A percentile compares a stretch with the other conserved stretches of the same genome.
Evolutionary conservation across 2,113 vertebrate species (phyloP).

Genomic region (Beaufortia kweichowensis): DNA sequence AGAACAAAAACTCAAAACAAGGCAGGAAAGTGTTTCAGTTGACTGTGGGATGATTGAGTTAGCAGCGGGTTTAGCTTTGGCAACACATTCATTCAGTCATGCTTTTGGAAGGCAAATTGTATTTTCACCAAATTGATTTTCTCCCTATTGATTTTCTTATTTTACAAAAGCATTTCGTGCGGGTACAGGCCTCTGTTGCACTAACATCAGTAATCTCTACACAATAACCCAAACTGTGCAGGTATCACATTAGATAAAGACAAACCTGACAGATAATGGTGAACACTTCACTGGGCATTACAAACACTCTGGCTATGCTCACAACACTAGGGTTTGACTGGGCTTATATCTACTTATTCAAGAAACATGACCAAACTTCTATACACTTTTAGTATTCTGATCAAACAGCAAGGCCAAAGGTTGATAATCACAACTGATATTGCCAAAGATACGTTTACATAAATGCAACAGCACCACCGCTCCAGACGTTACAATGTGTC

Average conservation of each 20-base stretch:
- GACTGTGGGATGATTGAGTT: constrained; percentile 18
- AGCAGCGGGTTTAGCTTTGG: constrained; percentile 21
- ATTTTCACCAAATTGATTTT: constrained; percentile 47
- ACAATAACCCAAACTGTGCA: constrained; percentile 32
- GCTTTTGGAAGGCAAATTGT: constrained; percentile 45
- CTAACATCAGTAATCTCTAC: constrained; percentile 25
- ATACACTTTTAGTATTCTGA: too few relatives aligned
- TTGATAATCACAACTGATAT: too few relatives aligned
- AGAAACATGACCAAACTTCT: too few relatives aligned
- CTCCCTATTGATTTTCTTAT: constrained; percentile 42
- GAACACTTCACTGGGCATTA: background rate
- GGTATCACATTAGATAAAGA: constrained; percentile 24
- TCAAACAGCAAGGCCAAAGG: too few relatives aligned
- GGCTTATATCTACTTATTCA: too few relatives aligned
- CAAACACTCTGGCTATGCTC: background rate
- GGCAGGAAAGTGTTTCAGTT: constrained; percentile 12
- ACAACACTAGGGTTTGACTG: too few relatives aligned
- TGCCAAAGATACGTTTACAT: too few relatives aligned
- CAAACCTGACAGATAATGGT: background rate
- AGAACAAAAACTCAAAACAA: constrained; percentile 8
- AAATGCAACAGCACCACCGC: too few relatives aligned
- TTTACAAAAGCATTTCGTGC: constrained; percentile 40
- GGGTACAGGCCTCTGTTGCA: constrained; percentile 10
- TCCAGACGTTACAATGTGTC: too few relatives aligned
- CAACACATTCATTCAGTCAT: constrained; percentile 41